Base-by-base conservation (phyloP, 2,888 invertebrate genomes). In the Pachliopta kotzebuea region DNA sequence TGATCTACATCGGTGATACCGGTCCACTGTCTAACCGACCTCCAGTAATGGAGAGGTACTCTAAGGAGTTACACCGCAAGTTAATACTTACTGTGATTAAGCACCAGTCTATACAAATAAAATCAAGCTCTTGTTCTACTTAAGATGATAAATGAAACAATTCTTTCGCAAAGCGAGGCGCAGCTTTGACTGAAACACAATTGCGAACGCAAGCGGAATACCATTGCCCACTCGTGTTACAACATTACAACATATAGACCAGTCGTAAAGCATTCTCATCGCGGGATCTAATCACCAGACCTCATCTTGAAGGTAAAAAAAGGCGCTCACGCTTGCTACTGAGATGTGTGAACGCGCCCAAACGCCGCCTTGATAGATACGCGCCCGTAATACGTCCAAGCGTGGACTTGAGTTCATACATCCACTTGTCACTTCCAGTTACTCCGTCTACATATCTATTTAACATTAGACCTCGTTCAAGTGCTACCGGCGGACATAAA, bases 211-310 rank as follows among this genome's bases (percentile, higher is more conserved):
- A 57, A 29, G 56, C 61, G 65, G 61, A 68, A 67, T 68, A 71
- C 64, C 67, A 63, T 57, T 65, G 63, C 31, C 63, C 63, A 60
- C 67, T 70, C 63, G 66, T 56, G 67, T 71, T 72, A 69, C 71
- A 65, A 56, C 56, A 65, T 68, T 70, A 67, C 70, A 67, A 69
- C 70, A 70, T 70, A 67, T 64, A 67, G 67, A 68, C 68, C 68
- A 67, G 69, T 72, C 71, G 68, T 71, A 71, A 70, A 69, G 68
- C 67, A 63, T 60, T 63, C 64, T 61, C 66, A 68, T 69, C 67
- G 60, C 69, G 66, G 65, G 66, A 69, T 69, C 69, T 70, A 70
- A 73, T 73, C 72, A 66, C 57, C 67, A 65, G 67, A 68, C 69
- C 63, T 60, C 67, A 72, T 71, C 72, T 72, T 66, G 62, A 45